These are phyloP conservation scores for Conger conger DNA, from an alignment of 2,113 vertebrate genomes.

Conservation along the genomic window DNA sequence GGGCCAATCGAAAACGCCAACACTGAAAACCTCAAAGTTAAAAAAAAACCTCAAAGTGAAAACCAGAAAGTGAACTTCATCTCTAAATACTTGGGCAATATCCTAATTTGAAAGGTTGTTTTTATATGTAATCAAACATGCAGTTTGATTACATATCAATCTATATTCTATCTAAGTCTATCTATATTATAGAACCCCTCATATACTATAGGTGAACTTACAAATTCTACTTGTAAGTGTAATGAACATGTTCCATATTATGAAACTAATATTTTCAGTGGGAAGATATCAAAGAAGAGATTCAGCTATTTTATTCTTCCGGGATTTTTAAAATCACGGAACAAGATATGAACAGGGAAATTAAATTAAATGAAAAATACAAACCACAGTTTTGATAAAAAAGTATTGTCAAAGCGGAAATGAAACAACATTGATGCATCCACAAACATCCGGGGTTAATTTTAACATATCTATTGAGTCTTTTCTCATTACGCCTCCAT, in stretches of 20 bases:
- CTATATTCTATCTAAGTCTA: too few species aligned
- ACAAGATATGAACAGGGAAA: not conserved
- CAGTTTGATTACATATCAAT: too few species aligned
- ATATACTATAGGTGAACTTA: not conserved
- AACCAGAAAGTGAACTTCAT: too few species aligned
- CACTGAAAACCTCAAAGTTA: too few species aligned
- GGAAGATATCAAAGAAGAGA: constrained; percentile 2
- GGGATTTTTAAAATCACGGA: not conserved
- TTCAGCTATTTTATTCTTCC: not conserved
- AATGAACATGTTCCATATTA: not conserved
- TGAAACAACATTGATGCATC: not conserved
- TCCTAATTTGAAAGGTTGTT: not conserved
- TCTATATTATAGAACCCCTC: not conserved
- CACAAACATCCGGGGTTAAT: not conserved
- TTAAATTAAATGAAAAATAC: not conserved
- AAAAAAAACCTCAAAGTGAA: too few species aligned
- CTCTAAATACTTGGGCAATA: not conserved
- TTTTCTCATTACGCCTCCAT: not conserved
- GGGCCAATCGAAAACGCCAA: too few species aligned
- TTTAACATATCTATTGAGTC: not conserved
- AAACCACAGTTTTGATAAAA: not conserved
- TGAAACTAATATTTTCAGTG: not conserved
- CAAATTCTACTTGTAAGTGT: not conserved
- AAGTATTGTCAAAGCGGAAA: too few species aligned
- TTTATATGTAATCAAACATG: not conserved